phyloP scores from a whole-genome alignment of 1,140 invertebrate species.

The Notospermus geniculatus region DNA sequence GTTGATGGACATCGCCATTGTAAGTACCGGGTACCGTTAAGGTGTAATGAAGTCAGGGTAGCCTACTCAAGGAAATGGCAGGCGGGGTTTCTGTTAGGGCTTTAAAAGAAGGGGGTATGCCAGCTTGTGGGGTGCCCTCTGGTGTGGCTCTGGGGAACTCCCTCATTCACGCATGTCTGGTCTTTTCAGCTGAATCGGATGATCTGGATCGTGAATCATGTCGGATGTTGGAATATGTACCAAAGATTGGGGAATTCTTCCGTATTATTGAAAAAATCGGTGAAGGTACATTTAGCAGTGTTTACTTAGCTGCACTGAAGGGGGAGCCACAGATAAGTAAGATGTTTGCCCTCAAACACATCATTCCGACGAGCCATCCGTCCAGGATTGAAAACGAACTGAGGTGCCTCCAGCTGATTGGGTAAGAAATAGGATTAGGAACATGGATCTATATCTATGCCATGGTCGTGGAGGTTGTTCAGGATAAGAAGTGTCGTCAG shows the following conservation, averaged over 20 bases:
- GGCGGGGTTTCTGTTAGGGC: too few relatives aligned
- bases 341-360: constrained; percentile 75
- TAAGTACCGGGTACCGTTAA: too few relatives aligned
- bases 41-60: too few relatives aligned
- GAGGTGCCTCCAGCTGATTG: constrained; percentile 74
- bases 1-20: too few relatives aligned
- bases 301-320: constrained; percentile 71
- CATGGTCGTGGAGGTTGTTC: too few relatives aligned
- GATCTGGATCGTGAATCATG: constrained; percentile 39
- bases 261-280: constrained; percentile 46
- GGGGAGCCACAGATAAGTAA: constrained; percentile 55
- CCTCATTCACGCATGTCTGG: neutral
- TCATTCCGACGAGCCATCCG: constrained; percentile 79
- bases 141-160: too few relatives aligned
- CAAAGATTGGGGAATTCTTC: constrained; percentile 46
- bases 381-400: constrained; percentile 74
- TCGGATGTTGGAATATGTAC: constrained; percentile 40
- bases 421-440: constrained; percentile 60
- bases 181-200: constrained; percentile 34
- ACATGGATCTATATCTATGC: too few relatives aligned
- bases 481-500: too few relatives aligned
- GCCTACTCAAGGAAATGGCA: too few relatives aligned
- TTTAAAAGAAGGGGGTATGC: too few relatives aligned
- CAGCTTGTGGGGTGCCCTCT: too few relatives aligned
- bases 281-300: constrained; percentile 70